phyloP scores from a whole-genome alignment of 2,797 vertebrate species.

The Enteromius mattozi region DNA sequence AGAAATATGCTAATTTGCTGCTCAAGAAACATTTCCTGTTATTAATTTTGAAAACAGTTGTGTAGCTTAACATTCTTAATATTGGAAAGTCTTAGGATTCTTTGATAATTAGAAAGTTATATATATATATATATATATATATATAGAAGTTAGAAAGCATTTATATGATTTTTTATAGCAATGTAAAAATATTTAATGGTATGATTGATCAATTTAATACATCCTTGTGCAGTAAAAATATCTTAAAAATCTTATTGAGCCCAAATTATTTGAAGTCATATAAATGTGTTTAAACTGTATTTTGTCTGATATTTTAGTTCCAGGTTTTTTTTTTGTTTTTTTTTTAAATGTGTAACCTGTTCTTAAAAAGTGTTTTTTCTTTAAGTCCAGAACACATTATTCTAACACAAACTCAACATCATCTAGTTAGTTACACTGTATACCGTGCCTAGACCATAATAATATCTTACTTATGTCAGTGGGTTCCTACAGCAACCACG shows the following conservation, averaged over 20 bases:
- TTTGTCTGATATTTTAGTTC: background rate
- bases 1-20: background rate
- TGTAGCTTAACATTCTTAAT: background rate
- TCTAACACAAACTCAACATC: conserved; percentile 46
- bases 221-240: background rate
- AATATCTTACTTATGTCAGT: conserved; percentile 58
- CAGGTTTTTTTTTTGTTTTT: background rate
- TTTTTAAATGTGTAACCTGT: background rate
- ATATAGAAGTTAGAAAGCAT: background rate
- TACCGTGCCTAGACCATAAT: conserved; percentile 68
- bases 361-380: background rate
- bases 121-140: background rate
- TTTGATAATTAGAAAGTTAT: background rate
- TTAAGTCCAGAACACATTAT: background rate
- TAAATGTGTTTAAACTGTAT: background rate
- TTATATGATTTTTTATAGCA: background rate
- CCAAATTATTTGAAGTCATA: background rate
- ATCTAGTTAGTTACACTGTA: conserved; percentile 75
- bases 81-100: background rate
- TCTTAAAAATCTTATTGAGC: background rate
- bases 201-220: background rate
- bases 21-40: background rate
- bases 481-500: conserved; percentile 76
- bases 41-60: background rate
- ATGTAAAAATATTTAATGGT: background rate